Percentiles rank a stretch among this genome's conserved stretches.
phyloP scores from a whole-genome alignment of 2,797 vertebrate species.

The Centroberyx gerrardi region DNA sequence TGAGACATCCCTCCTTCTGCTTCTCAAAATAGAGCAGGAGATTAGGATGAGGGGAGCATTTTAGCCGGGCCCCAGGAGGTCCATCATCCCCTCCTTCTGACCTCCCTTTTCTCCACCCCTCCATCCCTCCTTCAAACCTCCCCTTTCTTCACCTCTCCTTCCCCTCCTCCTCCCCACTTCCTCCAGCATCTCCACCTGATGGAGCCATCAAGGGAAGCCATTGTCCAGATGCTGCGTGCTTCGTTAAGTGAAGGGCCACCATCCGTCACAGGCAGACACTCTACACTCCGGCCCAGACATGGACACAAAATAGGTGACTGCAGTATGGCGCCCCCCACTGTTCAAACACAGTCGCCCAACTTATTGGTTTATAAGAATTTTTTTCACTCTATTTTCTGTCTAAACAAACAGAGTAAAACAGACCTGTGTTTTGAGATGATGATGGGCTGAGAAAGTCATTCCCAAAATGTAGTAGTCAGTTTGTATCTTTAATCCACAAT shows the following conservation, averaged over 20 bases:
- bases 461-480: too few relatives aligned
- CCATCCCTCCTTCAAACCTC: constrained; percentile 27
- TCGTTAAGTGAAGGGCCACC: constrained; percentile 23
- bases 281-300: constrained; percentile 25
- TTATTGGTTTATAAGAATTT: too few relatives aligned
- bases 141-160: constrained; percentile 10
- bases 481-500: too few relatives aligned
- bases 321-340: too few relatives aligned
- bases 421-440: too few relatives aligned
- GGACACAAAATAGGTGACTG: constrained; percentile 1
- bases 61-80: constrained; percentile 64
- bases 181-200: constrained; percentile 62
- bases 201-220: constrained; percentile 71
- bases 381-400: too few relatives aligned
- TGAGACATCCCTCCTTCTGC: constrained; percentile 60
- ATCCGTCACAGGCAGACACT: constrained; percentile 62
- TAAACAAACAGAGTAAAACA: too few relatives aligned
- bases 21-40: constrained; percentile 71
- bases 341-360: too few relatives aligned
- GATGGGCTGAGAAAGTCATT: too few relatives aligned
- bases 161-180: constrained; percentile 33
- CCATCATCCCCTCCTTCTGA: constrained; percentile 42
- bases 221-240: constrained; percentile 51
- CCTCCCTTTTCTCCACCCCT: neutral
- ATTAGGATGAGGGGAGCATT: constrained; percentile 62